These are phyloP conservation scores for Caenorhabditis sp. DNA, from an alignment of 2,888 invertebrate genomes.

Conservation along the genomic window DNA sequence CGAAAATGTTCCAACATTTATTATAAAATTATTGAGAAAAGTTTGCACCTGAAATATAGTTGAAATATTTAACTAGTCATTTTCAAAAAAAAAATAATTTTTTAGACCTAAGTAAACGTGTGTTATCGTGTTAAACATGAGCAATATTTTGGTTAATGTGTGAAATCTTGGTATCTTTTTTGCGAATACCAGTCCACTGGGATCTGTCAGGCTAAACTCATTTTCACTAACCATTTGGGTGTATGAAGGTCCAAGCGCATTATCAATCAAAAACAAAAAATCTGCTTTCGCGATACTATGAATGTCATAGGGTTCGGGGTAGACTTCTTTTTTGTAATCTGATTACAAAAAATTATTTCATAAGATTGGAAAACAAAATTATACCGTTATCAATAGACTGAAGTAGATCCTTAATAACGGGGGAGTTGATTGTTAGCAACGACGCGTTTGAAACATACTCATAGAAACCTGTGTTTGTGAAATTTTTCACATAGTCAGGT, in stretches of 20 bases:
- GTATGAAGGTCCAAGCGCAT: slow-evolving; percentile 38
- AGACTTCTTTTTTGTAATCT: slow-evolving; percentile 61
- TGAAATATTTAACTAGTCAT: not conserved
- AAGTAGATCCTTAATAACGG: slow-evolving; percentile 41
- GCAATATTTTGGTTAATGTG: no score
- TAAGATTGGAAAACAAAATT: no score
- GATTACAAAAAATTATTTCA: slow-evolving; percentile 7
- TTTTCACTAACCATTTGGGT: no score
- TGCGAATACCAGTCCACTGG: no score
- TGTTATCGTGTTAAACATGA: no score
- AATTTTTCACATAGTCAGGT: slow-evolving; percentile 46
- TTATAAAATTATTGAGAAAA: slow-evolving; percentile 36
- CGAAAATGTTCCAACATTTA: slow-evolving; percentile 54
- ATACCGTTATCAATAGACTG: slow-evolving; percentile 46
- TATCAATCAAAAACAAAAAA: slow-evolving; percentile 52
- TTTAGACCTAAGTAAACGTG: no score
- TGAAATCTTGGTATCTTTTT: no score
- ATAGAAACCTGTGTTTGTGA: slow-evolving; percentile 58
- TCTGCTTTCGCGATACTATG: slow-evolving; percentile 31
- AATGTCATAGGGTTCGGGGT: slow-evolving; percentile 36
- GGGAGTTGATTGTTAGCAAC: slow-evolving; percentile 16
- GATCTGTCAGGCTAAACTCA: no score
- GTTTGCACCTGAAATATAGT: slow-evolving; percentile 28
- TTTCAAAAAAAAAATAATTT: no score
- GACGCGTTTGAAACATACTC: slow-evolving; percentile 42